Base-by-base conservation (phyloP, 2,113 vertebrate genomes). In the Corapipo altera region DNA sequence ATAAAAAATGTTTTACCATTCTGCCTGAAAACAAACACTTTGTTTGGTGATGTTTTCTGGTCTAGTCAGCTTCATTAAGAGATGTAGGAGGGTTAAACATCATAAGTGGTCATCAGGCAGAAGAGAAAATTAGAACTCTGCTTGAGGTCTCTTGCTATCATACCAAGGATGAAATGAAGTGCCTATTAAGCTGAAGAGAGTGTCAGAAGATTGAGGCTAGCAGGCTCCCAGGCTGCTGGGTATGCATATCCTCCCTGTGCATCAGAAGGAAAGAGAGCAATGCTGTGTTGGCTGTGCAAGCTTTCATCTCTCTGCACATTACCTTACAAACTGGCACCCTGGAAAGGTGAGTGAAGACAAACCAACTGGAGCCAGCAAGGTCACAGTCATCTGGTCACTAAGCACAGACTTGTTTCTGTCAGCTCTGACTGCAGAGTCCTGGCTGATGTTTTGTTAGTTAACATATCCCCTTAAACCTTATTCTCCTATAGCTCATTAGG, bases 161-260 rank as follows among this genome's bases (percentile, higher is more conserved):
- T 6, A 32, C 79, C 75, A 83, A 54, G 72, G 92, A 51, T 93
- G 85, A 88, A 88, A 66, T 24, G 67, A 88, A 94, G 54, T 46
- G 64, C 85, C 59, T 77, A 0, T 82, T 88, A 86, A 77, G 75
- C 79, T 74, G n/a, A 27, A 28, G 67, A 72, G 58, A 85, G 37
- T 13, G 28, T 58, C 59, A 43, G 74, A 46, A 70, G 64, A 21
- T 9, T 20, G 75, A n/a, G 12, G 23, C 19, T n/a, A 21, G 59
- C 37, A 46, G 80, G 51, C 69, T 66, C 32, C 8, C 62, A 48
- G 43, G 52, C 62, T 80, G 71, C 72, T 17, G 52, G 35, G 28
- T 4, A 1, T 0, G 0, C 5, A 0, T 27, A 13, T 23, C 27
- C 13, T 74, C 61, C n/a, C 46, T 19, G 64, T 0, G 0, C 28